phyloP scores from a whole-genome alignment of 2,888 invertebrate species.

The Xylophagus ater region DNA sequence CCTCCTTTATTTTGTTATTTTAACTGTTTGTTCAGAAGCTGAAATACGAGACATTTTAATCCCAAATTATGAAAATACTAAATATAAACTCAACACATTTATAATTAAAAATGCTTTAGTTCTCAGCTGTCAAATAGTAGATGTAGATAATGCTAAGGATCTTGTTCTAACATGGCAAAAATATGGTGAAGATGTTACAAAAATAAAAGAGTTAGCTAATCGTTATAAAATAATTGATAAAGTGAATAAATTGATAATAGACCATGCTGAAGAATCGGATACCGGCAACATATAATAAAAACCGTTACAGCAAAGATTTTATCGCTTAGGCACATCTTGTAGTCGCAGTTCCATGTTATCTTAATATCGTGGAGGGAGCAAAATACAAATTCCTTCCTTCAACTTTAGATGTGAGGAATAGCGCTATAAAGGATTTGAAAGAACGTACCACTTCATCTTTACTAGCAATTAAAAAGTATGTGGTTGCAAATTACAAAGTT shows the following conservation, averaged over 20 bases:
- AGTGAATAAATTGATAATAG: constrained; percentile 40
- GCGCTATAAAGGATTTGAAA: too few relatives aligned
- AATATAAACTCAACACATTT: constrained; percentile 31
- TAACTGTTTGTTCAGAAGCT: too few relatives aligned
- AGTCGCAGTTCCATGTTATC: constrained; percentile 50
- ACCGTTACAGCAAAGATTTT: too few relatives aligned
- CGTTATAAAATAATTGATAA: constrained; percentile 37
- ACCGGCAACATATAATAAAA: too few relatives aligned
- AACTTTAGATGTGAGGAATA: constrained; percentile 56
- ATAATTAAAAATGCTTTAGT: constrained; percentile 32
- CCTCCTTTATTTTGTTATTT: too few relatives aligned
- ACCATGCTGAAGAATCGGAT: constrained; percentile 44
- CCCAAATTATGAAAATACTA: constrained; percentile 34
- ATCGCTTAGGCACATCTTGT: constrained; percentile 44
- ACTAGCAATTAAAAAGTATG: too few relatives aligned
- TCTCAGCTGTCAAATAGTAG: constrained; percentile 37
- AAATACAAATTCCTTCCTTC: constrained; percentile 61
- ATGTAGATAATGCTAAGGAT: constrained; percentile 21
- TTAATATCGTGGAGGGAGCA: constrained; percentile 75
- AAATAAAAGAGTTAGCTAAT: constrained; percentile 33
- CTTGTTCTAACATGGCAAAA: constrained; percentile 35
- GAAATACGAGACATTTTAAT: constrained; percentile 30
- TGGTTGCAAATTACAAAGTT: too few relatives aligned
- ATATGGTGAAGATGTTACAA: constrained; percentile 38
- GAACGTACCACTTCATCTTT: too few relatives aligned